Conservation (phyloP, 2,797 vertebrate genomes). For the Xenops minutus region DNA sequence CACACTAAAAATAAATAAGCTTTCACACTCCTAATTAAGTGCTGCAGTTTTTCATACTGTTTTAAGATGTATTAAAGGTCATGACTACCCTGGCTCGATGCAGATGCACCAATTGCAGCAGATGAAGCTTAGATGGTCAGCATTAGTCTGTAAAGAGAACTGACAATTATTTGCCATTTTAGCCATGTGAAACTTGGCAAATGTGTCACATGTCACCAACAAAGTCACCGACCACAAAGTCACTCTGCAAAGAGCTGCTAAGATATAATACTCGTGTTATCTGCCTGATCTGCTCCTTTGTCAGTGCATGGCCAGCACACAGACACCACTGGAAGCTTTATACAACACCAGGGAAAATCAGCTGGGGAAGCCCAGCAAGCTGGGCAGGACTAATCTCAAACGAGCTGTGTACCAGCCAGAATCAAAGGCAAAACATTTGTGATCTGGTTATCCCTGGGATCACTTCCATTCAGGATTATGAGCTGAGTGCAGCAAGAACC, state of each 20-base stretch:
- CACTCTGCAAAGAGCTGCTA: neutral
- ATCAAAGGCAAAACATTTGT: neutral
- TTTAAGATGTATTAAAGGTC: neutral
- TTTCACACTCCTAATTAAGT: neutral
- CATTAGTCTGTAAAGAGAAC: neutral
- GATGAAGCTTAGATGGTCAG: neutral
- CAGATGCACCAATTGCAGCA: neutral
- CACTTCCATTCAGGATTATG: neutral
- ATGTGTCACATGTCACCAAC: rapidly evolving
- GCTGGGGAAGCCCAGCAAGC: neutral
- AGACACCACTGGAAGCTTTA: neutral
- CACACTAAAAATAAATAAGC: neutral
- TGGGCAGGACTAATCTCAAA: neutral
- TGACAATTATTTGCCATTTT: neutral
- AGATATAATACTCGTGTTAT: neutral
- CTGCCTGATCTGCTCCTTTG: neutral
- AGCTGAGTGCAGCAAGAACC: neutral
- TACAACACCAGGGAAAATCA: neutral
- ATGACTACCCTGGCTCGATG: neutral
- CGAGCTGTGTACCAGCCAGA: neutral
- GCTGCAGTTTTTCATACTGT: neutral
- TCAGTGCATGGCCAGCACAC: neutral
- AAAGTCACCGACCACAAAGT: neutral
- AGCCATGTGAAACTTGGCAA: neutral
- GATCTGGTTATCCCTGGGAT: neutral